Evolutionary conservation across 2,113 vertebrate species (phyloP), one percentile per base, ranked within the genome.

Genomic region (Bambusicola thoracicus): DNA sequence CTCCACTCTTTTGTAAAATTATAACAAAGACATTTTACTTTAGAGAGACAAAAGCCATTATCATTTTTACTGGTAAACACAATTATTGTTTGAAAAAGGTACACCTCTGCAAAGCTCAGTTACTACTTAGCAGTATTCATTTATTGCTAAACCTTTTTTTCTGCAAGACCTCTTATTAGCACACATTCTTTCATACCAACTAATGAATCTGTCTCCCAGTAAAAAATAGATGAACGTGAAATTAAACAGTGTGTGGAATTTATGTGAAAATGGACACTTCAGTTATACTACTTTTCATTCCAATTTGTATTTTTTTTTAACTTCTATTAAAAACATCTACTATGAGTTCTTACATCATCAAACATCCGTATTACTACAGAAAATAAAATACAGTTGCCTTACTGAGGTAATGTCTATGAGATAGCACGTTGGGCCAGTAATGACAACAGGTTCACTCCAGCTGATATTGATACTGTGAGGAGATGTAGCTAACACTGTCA

Each of bases 341-440:
- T 72, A 9, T 36, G 27, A 4, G 8, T 21, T 30, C 67, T 92
- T 49, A 9, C 40, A 66, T 61, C 10, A 24, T 18, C 61, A 75
- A 65, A 53, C 19, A 20, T 27, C 55, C 84, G 11, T 36, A 61
- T 43, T 40, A 75, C 15, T 62, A 48, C 22, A 6, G n/a, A 34
- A 21, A 87, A 38, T 25, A 65, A 53, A 94, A 6, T 11, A 72
- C 63, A 66, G 41, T 59, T 63, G 92, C n/a, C 97, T 98, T 98
- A 98, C 98, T 73, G 97, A 97, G 75, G 96, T 96, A 73, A 99
- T 72, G 48, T 99, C 98, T 78, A 99, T 98, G 83, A 99, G 98
- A 94, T 99, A 99, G 61, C 98, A 98, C 0, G 98, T 99, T 46
- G 98, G 99, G 87, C 99, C 99, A 4, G 99, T 99, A 66, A 99